Conservation (phyloP, 2,888 invertebrate genomes). For the Dioctria rufipes region DNA sequence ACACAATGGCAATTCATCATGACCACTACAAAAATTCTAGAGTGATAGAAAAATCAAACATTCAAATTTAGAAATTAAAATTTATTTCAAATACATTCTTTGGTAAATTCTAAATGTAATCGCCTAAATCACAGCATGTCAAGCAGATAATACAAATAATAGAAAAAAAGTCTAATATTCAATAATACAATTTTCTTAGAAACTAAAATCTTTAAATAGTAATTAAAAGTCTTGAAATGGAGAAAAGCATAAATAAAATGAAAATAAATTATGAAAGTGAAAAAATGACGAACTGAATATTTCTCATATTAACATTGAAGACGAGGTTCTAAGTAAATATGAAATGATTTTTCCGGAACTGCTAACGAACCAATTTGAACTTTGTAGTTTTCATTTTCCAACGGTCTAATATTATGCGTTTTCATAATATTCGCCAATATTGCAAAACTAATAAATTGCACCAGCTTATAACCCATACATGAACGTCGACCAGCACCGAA, state of each 20-base stretch:
- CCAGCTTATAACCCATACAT: slow-evolving; percentile 80
- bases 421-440: slow-evolving; percentile 74
- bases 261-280: no score
- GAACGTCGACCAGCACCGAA: slow-evolving; percentile 79
- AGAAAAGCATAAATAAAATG: no score
- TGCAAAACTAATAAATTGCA: slow-evolving; percentile 75
- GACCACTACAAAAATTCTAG: no score
- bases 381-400: slow-evolving; percentile 71
- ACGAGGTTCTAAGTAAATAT: slow-evolving; percentile 69
- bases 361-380: slow-evolving; percentile 76
- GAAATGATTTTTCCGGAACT: slow-evolving; percentile 72
- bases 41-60: no score
- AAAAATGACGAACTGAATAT: no score
- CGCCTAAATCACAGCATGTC: not conserved
- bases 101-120: not conserved
- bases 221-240: no score
- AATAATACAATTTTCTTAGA: no score
- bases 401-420: slow-evolving; percentile 73
- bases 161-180: no score
- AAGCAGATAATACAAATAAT: not conserved
- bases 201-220: no score
- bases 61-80: no score
- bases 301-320: not conserved
- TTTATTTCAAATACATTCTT: not conserved
- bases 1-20: no score